Evolutionary conservation across 2,113 vertebrate species (phyloP).

Genomic region (Eubucco bourcierii): DNA sequence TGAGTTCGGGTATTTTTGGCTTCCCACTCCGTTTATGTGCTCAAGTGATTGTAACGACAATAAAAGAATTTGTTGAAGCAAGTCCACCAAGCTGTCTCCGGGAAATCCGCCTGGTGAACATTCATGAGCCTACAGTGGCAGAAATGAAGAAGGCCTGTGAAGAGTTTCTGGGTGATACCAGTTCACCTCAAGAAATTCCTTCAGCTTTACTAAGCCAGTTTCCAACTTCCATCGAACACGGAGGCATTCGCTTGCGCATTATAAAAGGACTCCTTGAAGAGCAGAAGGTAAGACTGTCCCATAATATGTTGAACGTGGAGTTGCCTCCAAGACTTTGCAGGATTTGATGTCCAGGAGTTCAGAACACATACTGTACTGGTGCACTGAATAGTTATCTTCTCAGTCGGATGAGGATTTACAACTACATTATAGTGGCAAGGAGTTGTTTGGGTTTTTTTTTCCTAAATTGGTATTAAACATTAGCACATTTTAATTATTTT

Average conservation of each 20-base stretch:
- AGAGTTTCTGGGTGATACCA: neutral
- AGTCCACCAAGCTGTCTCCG: accelerated
- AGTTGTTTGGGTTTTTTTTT: neutral
- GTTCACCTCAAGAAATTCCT: neutral
- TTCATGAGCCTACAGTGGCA: conserved; percentile 75
- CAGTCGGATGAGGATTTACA: neutral
- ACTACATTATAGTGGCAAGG: neutral
- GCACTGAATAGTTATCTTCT: neutral
- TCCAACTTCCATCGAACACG: neutral
- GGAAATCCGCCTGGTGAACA: conserved; percentile 85
- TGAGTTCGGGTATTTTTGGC: conserved; percentile 87
- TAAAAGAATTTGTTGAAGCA: conserved; percentile 41
- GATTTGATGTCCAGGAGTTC: neutral
- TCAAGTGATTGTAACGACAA: conserved; percentile 70
- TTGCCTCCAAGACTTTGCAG: neutral
- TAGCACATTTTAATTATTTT: neutral
- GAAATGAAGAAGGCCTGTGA: conserved; percentile 79
- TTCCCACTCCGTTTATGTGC: conserved; percentile 83
- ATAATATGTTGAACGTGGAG: neutral
- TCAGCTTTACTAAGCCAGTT: neutral
- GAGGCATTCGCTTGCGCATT: conserved; percentile 58
- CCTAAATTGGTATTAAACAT: neutral
- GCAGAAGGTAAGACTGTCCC: conserved; percentile 72
- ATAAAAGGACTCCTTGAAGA: conserved; percentile 63
- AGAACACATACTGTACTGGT: neutral